Percentiles rank a stretch among this genome's conserved stretches.
Evolutionary conservation across 2,888 invertebrate species (phyloP).

Genomic region (Cosmopolites sordidus): DNA sequence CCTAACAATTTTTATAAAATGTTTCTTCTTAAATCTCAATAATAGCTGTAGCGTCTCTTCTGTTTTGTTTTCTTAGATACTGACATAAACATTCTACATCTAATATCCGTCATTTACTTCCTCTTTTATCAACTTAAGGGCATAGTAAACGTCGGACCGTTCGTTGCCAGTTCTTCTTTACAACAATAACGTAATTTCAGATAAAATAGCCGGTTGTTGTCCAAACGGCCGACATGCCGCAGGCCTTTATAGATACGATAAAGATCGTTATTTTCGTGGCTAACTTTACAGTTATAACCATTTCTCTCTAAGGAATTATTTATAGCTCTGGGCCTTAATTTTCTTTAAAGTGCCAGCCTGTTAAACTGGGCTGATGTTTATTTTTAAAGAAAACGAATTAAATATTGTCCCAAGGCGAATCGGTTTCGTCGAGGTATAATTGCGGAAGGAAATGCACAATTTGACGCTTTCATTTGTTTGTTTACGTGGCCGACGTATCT

Average conservation of each 20-base stretch:
- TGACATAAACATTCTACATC: no score
- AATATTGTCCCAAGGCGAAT: conserved; percentile 13
- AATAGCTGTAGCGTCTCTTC: no score
- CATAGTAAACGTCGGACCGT: background rate
- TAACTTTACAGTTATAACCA: conserved; percentile 26
- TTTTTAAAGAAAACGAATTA: conserved; percentile 13
- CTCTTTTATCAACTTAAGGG: background rate
- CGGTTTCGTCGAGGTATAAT: no score
- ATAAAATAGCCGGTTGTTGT: conserved; percentile 24
- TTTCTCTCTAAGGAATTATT: conserved; percentile 25
- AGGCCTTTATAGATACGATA: conserved; percentile 26
- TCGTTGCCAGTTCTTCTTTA: conserved; percentile 14
- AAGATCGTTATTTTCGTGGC: conserved; percentile 28
- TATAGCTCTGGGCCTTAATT: conserved; percentile 25
- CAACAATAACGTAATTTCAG: conserved; percentile 25
- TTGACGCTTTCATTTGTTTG: background rate
- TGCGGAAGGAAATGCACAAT: background rate
- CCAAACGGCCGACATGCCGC: conserved; percentile 16
- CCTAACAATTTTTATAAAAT: no score
- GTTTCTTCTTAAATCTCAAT: no score
- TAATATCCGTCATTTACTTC: no score
- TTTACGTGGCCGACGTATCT: no score
- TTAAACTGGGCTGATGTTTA: conserved; percentile 20
- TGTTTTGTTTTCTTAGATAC: no score
- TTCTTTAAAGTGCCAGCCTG: conserved; percentile 24